A percentile compares a stretch with the other conserved stretches of the same genome.
These are phyloP conservation scores for Ypsolopha scabrella DNA, from an alignment of 2,888 invertebrate genomes.

Conservation along the genomic window DNA sequence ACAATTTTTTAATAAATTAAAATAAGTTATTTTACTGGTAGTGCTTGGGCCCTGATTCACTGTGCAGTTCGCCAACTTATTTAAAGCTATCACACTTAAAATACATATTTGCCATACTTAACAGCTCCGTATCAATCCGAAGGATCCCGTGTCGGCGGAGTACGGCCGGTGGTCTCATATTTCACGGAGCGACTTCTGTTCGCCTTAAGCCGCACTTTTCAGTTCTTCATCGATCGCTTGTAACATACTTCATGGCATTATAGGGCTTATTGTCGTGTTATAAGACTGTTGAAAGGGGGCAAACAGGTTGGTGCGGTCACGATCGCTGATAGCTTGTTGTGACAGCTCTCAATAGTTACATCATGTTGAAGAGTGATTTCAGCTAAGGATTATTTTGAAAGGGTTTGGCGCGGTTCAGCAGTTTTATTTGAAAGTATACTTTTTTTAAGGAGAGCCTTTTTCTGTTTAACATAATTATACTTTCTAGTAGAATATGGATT, in stretches of 20 bases:
- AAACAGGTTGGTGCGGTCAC: background rate
- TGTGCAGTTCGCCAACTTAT: too few relatives aligned
- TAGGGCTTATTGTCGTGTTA: background rate
- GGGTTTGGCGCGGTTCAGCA: too few relatives aligned
- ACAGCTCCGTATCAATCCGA: background rate
- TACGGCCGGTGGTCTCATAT: background rate
- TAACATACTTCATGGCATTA: background rate
- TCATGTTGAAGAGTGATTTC: background rate
- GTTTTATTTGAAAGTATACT: too few relatives aligned
- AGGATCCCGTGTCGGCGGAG: background rate
- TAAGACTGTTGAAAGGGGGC: background rate
- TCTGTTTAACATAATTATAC: too few relatives aligned
- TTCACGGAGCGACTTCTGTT: background rate
- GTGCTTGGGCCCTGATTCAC: too few relatives aligned
- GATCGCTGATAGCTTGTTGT: background rate
- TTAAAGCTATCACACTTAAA: too few relatives aligned
- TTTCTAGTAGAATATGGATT: too few relatives aligned
- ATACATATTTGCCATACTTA: background rate
- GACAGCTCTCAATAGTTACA: background rate
- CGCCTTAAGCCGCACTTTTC: background rate
- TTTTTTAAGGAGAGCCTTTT: too few relatives aligned
- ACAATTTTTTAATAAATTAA: too few relatives aligned
- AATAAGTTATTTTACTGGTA: too few relatives aligned
- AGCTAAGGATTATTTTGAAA: too few relatives aligned
- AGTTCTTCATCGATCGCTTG: background rate